Conservation (phyloP, 2,797 vertebrate species). For the Triplophysa bombifrons region DNA sequence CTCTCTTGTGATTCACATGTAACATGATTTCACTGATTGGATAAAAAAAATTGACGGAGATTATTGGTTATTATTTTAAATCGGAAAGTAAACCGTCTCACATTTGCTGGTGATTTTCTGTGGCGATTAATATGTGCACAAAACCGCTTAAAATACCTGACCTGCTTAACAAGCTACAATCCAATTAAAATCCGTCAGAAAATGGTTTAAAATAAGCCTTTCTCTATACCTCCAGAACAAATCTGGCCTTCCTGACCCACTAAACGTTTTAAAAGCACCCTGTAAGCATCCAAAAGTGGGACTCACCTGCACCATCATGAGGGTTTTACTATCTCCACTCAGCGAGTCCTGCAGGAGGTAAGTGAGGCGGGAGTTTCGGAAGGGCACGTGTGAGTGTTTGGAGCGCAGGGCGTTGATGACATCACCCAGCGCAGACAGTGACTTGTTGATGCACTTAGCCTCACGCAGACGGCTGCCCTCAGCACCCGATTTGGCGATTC, state of each 20-base stretch:
- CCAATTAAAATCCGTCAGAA: too few species aligned
- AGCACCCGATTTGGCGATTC: conserved; percentile 89
- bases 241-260: neutral
- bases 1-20: neutral
- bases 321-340: conserved; percentile 94
- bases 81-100: neutral
- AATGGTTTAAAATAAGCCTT: conserved; percentile 10
- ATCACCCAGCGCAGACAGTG: conserved; percentile 89
- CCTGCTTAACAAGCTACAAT: neutral
- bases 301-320: conserved; percentile 96
- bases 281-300: too few species aligned
- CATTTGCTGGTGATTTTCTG: neutral
- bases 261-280: too few species aligned
- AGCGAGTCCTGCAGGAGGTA: conserved; percentile 97
- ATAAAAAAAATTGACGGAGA: too few species aligned
- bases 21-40: too few species aligned
- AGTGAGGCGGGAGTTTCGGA: conserved; percentile 96
- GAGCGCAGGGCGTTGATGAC: conserved; percentile 92
- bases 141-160: conserved; percentile 9
- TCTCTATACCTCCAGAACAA: neutral
- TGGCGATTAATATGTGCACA: neutral
- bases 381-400: conserved; percentile 89
- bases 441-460: conserved; percentile 97
- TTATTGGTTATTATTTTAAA: too few species aligned
- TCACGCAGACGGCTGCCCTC: conserved; percentile 91